Conservation (phyloP, 2,888 invertebrate species). For the Abrostola triplasia region DNA sequence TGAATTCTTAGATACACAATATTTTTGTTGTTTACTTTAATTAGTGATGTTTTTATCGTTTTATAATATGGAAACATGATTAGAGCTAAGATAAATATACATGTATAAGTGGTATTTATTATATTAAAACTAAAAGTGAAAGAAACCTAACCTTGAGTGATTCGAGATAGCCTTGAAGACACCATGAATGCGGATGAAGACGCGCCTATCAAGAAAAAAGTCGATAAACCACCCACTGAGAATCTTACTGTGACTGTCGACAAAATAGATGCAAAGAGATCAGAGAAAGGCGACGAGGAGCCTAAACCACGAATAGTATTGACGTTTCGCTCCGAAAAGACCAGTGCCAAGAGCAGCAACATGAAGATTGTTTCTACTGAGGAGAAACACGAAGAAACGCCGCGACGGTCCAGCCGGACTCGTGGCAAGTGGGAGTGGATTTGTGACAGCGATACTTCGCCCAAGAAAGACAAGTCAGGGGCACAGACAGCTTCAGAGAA, state of each 20-base stretch:
- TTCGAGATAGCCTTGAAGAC: conserved; percentile 68
- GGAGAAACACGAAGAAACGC: conserved; percentile 80
- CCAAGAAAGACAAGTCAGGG: conserved; percentile 68
- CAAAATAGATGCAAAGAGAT: conserved; percentile 70
- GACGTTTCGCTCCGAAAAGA: conserved; percentile 90
- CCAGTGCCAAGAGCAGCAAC: conserved; percentile 84
- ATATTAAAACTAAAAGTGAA: conserved; percentile 24
- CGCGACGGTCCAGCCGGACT: conserved; percentile 75
- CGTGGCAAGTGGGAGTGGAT: conserved; percentile 80
- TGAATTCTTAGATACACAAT: not conserved
- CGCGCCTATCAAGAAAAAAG: conserved; percentile 72
- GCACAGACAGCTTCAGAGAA: conserved; percentile 75
- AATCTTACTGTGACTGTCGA: conserved; percentile 67
- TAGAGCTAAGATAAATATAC: conserved; percentile 1
- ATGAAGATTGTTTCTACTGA: conserved; percentile 86
- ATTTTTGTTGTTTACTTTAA: conserved; percentile 15
- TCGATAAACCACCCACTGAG: conserved; percentile 69
- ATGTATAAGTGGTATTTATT: conserved; percentile 6
- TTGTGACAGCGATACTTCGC: conserved; percentile 72
- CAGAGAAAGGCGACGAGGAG: conserved; percentile 76
- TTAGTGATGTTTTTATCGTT: conserved; percentile 5
- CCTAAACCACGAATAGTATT: conserved; percentile 89
- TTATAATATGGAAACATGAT: conserved; percentile 27
- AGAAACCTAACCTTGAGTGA: conserved; percentile 54
- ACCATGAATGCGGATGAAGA: conserved; percentile 80